These are phyloP conservation scores for Stratiolaelaps scimitus DNA, from an alignment of 1,140 invertebrate species.

Conservation along the genomic window DNA sequence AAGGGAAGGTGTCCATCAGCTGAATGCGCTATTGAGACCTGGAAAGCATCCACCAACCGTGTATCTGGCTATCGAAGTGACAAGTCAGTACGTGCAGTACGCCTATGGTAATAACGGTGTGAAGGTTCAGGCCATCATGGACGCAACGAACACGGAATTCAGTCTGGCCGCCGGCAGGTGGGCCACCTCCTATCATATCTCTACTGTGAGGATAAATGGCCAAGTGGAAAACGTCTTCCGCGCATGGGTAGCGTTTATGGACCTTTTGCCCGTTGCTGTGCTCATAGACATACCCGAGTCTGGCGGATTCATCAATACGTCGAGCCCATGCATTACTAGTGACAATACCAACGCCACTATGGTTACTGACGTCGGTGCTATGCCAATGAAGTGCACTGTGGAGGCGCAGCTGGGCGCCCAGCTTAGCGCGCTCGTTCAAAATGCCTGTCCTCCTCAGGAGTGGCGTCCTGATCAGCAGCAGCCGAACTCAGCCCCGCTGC, in stretches of 20 bases:
- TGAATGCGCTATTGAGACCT: neutral
- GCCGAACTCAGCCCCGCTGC: no score
- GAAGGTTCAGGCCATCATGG: neutral
- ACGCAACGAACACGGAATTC: neutral
- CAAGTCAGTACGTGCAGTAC: constrained; percentile 4
- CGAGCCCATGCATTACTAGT: no score
- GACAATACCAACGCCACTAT: no score
- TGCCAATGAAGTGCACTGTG: no score
- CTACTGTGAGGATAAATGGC: constrained; percentile 1
- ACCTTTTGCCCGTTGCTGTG: constrained; percentile 6
- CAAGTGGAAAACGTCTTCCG: constrained; percentile 6
- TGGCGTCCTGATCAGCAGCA: no score
- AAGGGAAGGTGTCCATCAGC: neutral
- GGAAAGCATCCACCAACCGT: neutral
- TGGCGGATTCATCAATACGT: no score
- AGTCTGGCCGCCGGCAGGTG: neutral
- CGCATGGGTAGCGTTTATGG: constrained; percentile 18
- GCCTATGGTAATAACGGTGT: neutral
- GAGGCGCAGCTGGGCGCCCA: no score
- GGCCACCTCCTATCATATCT: neutral
- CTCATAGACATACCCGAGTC: neutral
- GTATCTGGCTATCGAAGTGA: constrained; percentile 1
- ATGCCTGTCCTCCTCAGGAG: no score
- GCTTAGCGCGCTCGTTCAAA: no score
- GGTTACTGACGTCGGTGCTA: no score